These are phyloP conservation scores for Botia almorhae DNA, from an alignment of 2,797 vertebrate genomes.

Conservation along the genomic window DNA sequence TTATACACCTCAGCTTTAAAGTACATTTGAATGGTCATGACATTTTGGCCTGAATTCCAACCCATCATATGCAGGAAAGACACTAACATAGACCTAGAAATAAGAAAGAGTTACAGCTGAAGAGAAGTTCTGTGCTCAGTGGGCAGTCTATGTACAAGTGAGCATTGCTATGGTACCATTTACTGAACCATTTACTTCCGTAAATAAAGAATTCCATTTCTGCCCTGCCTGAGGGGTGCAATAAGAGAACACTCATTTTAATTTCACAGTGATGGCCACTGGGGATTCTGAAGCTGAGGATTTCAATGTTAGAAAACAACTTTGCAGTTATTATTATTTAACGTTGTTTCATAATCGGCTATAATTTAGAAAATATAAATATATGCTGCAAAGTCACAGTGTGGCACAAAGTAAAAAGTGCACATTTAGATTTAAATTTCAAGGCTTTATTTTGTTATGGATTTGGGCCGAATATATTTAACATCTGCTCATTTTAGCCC, in stretches of 20 bases:
- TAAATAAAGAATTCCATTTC: conserved; percentile 67
- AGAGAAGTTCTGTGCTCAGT: conserved; percentile 25
- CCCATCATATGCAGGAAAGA: neutral
- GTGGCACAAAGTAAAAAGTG: neutral
- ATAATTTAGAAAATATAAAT: conserved; percentile 24
- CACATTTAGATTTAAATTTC: too few species aligned
- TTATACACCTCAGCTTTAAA: neutral
- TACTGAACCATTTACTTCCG: conserved; percentile 56
- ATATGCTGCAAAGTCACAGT: neutral
- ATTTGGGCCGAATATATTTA: too few species aligned
- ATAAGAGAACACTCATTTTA: conserved; percentile 61
- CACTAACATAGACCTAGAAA: neutral
- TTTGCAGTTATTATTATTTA: conserved; percentile 48
- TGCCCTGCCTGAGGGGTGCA: conserved; percentile 53
- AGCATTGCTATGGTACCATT: conserved; percentile 13
- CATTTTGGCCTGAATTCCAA: neutral
- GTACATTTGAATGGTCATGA: neutral
- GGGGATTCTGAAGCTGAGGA: conserved; percentile 48
- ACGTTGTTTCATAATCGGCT: conserved; percentile 48
- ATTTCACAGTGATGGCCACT: conserved; percentile 54
- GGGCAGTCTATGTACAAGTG: conserved; percentile 21
- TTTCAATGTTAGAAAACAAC: conserved; percentile 50
- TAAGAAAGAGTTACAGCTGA: conserved; percentile 6
- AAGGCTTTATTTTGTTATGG: too few species aligned
- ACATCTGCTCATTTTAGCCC: neutral